Evolutionary conservation across 2,888 invertebrate species (phyloP), one percentile per base, ranked within the genome.

Genomic region (Schrankia costaestrigalis): DNA sequence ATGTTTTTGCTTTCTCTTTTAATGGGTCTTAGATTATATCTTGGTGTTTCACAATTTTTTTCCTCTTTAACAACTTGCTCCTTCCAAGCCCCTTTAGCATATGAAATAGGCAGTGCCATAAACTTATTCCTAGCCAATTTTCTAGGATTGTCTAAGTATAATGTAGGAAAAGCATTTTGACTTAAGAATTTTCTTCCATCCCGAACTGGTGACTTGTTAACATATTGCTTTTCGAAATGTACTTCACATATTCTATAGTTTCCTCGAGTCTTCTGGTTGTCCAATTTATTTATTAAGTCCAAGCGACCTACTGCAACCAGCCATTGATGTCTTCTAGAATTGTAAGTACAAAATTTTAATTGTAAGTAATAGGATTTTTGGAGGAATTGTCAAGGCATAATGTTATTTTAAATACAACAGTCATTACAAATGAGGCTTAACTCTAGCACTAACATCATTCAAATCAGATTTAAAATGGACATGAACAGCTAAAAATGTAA

Each of bases 241-340:
- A 43, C 21, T 39, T 53, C 52, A 33, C 52, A 53, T 22, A 52
- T 52, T 33, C 52, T 35, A 23, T 53, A 41, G 18, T 50, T 53
- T 11, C 50, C 42, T 27, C 52, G 42, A 1, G 39, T 45, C 31
- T 35, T 47, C 17, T 26, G 28, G 23, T 43, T 35, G 8, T 43
- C 41, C 12, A 53, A 31, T 40, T 50, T 53, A 1, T 45, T 31
- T 3, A 41, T 5, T 19, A 53, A 35, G 26, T 53, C 52, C 19
- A 45, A 22, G n/a, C 52, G 40, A 13, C 39, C 36, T 1, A 53
- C 50, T n/a, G 46, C 50, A 27, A 32, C 17, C 6, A 53, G 47
- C 52, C 52, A 53, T 29, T 47, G 36, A 24, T 42, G 26, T 35
- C 46, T 44, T 36, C 50, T 49, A 23, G 12, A 46, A 49, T 11